Conservation (phyloP, 1,140 invertebrate species). For the Brachionus sp. region DNA sequence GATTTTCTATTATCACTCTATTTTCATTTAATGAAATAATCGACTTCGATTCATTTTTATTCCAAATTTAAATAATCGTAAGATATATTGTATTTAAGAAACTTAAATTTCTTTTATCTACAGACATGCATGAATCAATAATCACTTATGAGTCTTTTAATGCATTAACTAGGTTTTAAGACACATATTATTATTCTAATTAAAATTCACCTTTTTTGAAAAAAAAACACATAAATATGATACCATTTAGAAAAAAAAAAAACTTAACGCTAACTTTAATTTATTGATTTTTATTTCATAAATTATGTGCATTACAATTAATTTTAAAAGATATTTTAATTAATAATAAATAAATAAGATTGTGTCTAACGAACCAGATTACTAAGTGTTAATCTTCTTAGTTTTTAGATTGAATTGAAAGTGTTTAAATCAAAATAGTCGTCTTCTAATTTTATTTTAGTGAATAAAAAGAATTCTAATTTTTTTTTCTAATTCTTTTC, state of each 20-base stretch:
- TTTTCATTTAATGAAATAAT: slow-evolving; percentile 6
- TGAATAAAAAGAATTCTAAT: not conserved
- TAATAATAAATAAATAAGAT: not conserved
- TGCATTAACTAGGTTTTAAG: not conserved
- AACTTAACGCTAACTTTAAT: not conserved
- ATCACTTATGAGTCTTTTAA: not conserved
- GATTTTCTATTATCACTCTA: not conserved
- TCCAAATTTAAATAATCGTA: not conserved
- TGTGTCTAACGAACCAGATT: not conserved
- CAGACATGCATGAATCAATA: not conserved
- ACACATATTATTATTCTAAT: not conserved
- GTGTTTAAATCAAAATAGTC: not conserved
- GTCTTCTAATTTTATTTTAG: too few species aligned
- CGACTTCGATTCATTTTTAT: not conserved
- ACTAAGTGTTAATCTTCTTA: not conserved
- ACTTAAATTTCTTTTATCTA: not conserved
- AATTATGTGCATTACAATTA: not conserved
- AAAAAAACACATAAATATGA: not conserved
- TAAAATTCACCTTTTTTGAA: not conserved
- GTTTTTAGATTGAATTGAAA: not conserved
- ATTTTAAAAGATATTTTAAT: not conserved
- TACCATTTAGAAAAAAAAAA: not conserved
- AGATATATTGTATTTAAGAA: not conserved
- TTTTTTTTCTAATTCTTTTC: too few species aligned
- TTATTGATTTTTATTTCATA: slow-evolving; percentile 4